These are phyloP conservation scores for Callipepla squamata DNA, from an alignment of 2,113 vertebrate species.

Conservation along the genomic window DNA sequence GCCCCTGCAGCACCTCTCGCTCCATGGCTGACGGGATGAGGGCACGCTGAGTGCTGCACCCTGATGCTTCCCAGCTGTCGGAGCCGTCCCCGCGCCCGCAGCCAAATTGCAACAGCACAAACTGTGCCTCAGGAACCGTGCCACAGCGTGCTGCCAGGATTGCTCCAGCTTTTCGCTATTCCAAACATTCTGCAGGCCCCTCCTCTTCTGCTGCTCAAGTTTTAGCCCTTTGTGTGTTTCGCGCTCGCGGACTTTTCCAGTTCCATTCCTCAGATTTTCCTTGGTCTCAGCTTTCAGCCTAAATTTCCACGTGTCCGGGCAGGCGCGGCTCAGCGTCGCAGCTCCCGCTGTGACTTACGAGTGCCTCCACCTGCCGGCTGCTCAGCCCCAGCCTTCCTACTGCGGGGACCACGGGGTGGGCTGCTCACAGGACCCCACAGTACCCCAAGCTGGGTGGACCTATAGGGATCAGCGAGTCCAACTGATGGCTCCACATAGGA, in stretches of 20 bases:
- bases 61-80: constrained; percentile 68
- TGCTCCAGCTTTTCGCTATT: constrained; percentile 52
- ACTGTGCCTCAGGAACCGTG: constrained; percentile 23
- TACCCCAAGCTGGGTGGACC: background rate
- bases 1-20: background rate
- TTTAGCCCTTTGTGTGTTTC: background rate
- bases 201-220: constrained; percentile 33
- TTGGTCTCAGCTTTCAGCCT: constrained; percentile 13
- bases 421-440: background rate
- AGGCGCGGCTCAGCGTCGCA: background rate
- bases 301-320: constrained; percentile 25
- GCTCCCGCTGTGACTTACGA: background rate
- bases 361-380: constrained; percentile 57
- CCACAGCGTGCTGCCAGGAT: constrained; percentile 34
- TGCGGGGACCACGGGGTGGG: too few species aligned
- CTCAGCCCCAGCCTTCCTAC: background rate
- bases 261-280: constrained; percentile 56
- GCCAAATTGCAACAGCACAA: constrained; percentile 45
- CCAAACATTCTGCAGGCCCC: constrained; percentile 50
- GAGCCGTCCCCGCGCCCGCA: constrained; percentile 10
- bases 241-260: background rate
- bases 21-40: background rate
- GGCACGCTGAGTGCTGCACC: constrained; percentile 19
- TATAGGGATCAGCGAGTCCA: too few species aligned
- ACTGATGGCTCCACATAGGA: too few species aligned